These are phyloP conservation scores for Mionectes macconnelli DNA, from an alignment of 2,113 vertebrate genomes.

Conservation along the genomic window DNA sequence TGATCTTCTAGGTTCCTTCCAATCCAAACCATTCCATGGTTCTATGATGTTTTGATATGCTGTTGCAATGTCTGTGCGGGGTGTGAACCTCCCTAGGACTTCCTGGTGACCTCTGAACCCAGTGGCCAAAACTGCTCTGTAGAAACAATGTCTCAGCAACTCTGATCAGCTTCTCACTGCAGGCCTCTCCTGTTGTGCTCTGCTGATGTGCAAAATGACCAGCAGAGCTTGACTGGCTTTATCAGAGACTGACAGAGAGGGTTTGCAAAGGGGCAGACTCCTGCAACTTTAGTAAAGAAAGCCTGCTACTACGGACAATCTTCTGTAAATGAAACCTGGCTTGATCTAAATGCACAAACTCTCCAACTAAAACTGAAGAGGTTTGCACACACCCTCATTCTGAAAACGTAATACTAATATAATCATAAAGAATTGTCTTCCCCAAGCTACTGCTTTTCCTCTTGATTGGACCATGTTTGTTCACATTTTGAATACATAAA, in stretches of 20 bases:
- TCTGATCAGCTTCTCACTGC: background rate
- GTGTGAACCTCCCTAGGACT: background rate
- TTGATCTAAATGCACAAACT: background rate
- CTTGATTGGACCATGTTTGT: background rate
- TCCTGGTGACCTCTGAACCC: background rate
- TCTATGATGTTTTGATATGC: background rate
- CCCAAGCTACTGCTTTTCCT: background rate
- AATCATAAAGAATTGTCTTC: background rate
- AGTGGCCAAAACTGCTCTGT: background rate
- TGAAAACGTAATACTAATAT: background rate
- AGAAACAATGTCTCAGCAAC: background rate
- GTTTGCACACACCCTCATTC: background rate
- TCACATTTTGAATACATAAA: background rate
- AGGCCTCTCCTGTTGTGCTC: background rate
- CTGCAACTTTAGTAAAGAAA: background rate
- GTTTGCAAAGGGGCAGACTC: background rate
- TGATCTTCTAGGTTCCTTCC: background rate
- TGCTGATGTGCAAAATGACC: background rate
- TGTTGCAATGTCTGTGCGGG: background rate
- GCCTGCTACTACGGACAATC: background rate
- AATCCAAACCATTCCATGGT: fast-evolving
- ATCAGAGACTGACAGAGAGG: fast-evolving
- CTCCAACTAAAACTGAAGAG: background rate
- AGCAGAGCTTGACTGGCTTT: background rate
- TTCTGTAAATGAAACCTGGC: background rate